Conservation (phyloP, 2,888 invertebrate genomes). For the Netelia melanura region DNA sequence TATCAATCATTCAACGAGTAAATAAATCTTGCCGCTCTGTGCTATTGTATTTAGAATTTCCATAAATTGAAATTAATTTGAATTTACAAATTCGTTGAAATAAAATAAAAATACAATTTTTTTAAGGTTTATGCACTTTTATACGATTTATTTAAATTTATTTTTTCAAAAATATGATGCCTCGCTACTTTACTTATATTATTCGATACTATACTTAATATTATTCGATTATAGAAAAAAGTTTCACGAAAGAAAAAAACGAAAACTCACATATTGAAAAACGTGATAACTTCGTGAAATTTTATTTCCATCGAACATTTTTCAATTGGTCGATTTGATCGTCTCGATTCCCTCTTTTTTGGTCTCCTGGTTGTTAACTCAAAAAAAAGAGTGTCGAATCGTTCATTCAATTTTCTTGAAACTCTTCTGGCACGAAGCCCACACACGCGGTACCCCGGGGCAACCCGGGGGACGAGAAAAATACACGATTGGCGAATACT, state of each 20-base stretch:
- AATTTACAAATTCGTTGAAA: no score
- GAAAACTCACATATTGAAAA: not conserved
- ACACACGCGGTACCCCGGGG: not conserved
- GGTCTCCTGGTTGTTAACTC: not conserved
- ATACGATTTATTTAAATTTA: no score
- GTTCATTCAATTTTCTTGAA: slow-evolving; percentile 49
- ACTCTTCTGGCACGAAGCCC: slow-evolving; percentile 42
- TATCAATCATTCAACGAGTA: not conserved
- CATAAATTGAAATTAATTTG: no score
- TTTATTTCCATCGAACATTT: not conserved
- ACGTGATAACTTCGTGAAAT: not conserved
- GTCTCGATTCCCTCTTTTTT: not conserved
- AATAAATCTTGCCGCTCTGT: no score
- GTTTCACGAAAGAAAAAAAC: not conserved
- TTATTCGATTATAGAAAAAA: not conserved
- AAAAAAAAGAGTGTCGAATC: slow-evolving; percentile 14
- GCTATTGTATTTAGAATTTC: no score
- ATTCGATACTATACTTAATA: not conserved
- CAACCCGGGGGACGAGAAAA: slow-evolving; percentile 3
- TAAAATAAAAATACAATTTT: no score
- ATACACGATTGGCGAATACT: slow-evolving; percentile 27
- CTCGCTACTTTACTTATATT: not conserved
- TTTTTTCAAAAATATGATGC: not conserved
- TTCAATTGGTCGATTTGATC: not conserved
- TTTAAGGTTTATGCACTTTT: no score